Percentiles rank a stretch among this genome's conserved stretches.
These are phyloP conservation scores for Marisa cornuarietis DNA, from an alignment of 1,140 invertebrate genomes.

Conservation along the genomic window DNA sequence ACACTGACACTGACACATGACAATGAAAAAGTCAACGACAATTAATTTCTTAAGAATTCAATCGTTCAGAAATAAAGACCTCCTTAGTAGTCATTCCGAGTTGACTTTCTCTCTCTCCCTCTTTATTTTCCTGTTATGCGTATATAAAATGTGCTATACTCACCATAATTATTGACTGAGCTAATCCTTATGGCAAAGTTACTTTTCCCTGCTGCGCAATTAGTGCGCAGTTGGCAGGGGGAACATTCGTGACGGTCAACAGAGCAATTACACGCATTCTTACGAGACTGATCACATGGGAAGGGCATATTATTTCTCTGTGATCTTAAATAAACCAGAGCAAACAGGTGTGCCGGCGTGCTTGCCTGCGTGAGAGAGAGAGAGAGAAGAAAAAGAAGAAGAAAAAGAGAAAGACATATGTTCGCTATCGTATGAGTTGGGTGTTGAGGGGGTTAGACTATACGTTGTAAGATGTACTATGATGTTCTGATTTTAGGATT, in stretches of 20 bases:
- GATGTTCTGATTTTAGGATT: too few relatives aligned
- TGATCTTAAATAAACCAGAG: not conserved
- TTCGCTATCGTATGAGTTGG: too few relatives aligned
- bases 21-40: not conserved
- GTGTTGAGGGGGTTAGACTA: too few relatives aligned
- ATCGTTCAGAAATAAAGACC: not conserved
- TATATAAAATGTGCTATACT: too few relatives aligned
- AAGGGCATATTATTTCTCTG: not conserved
- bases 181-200: not conserved
- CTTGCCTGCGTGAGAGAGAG: too few relatives aligned
- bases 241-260: not conserved
- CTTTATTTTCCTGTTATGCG: not conserved
- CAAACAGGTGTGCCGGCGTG: too few relatives aligned
- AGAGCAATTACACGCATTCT: not conserved
- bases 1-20: not conserved
- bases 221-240: not conserved
- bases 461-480: too few relatives aligned
- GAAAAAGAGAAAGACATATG: too few relatives aligned
- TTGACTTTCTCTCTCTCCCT: slow-evolving; percentile 1
- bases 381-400: too few relatives aligned
- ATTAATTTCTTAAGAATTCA: too few relatives aligned
- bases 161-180: not conserved
- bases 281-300: not conserved
- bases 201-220: not conserved
- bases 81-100: not conserved